Conservation (phyloP, 2,888 invertebrate genomes). For the Cetonia aurata region DNA sequence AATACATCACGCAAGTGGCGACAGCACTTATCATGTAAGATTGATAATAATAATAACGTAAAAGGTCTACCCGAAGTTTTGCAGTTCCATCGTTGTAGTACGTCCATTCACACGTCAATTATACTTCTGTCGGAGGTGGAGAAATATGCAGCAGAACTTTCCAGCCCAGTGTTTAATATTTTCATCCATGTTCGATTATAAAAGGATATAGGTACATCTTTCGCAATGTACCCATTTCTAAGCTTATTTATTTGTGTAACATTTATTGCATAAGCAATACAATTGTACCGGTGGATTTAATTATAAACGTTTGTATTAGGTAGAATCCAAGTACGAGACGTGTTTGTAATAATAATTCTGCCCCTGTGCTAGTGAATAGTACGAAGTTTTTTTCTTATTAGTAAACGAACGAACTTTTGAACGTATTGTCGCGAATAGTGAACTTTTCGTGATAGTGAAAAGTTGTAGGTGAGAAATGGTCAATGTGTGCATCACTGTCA, state of each 20-base stretch:
- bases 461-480: conserved; percentile 30
- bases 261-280: conserved; percentile 16
- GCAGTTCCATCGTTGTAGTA: neutral
- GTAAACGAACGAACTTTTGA: conserved; percentile 28
- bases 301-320: conserved; percentile 29
- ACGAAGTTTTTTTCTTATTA: conserved; percentile 29
- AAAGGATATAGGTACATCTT: too few relatives aligned
- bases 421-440: neutral
- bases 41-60: conserved; percentile 7
- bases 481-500: conserved; percentile 37
- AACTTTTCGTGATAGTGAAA: conserved; percentile 3
- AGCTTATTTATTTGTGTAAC: neutral
- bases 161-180: too few relatives aligned
- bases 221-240: too few relatives aligned
- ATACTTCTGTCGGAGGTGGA: too few relatives aligned
- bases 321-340: conserved; percentile 23
- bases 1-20: conserved; percentile 40
- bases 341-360: conserved; percentile 19
- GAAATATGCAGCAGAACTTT: too few relatives aligned
- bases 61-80: neutral
- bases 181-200: too few relatives aligned
- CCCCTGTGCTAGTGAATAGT: neutral
- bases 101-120: neutral
- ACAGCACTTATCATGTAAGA: conserved; percentile 15
- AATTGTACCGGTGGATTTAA: conserved; percentile 18